phyloP scores from a whole-genome alignment of 2,797 vertebrate genomes.

The Argya squamiceps region DNA sequence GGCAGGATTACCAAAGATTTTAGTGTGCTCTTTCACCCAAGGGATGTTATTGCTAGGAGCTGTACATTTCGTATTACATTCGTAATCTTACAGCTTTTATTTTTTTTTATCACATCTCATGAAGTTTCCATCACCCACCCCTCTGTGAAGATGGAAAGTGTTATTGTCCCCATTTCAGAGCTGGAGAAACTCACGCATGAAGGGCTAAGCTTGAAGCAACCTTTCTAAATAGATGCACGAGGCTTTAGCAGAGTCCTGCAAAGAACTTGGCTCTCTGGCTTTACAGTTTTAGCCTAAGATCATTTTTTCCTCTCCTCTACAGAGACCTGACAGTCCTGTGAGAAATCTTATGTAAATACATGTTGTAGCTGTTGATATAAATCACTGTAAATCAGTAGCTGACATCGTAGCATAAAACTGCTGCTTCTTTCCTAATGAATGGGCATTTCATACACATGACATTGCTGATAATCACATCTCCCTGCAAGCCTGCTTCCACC shows the following conservation, averaged over 20 bases:
- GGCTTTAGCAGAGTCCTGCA: neutral
- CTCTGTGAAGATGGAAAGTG: neutral
- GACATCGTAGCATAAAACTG: conserved; percentile 23
- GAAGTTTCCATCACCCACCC: neutral
- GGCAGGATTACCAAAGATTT: conserved; percentile 13
- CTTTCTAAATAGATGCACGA: neutral
- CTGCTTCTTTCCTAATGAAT: conserved; percentile 10
- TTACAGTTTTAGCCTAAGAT: neutral
- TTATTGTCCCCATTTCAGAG: conserved; percentile 15
- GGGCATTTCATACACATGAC: neutral
- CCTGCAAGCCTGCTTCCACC: neutral
- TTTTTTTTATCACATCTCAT: neutral
- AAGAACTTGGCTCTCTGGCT: neutral
- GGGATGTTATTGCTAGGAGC: neutral
- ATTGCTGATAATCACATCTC: neutral
- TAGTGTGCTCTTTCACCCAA: neutral
- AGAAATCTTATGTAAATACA: conserved; percentile 42
- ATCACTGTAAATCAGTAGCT: conserved; percentile 53
- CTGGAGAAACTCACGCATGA: neutral
- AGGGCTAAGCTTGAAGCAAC: conserved; percentile 2
- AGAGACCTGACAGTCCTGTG: neutral
- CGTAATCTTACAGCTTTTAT: neutral
- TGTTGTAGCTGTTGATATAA: conserved; percentile 28
- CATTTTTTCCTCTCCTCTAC: neutral
- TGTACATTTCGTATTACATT: neutral